Percentiles rank a stretch among this genome's conserved stretches.
Conservation (phyloP, 2,888 invertebrate genomes). For the Epistrophe grossulariae region DNA sequence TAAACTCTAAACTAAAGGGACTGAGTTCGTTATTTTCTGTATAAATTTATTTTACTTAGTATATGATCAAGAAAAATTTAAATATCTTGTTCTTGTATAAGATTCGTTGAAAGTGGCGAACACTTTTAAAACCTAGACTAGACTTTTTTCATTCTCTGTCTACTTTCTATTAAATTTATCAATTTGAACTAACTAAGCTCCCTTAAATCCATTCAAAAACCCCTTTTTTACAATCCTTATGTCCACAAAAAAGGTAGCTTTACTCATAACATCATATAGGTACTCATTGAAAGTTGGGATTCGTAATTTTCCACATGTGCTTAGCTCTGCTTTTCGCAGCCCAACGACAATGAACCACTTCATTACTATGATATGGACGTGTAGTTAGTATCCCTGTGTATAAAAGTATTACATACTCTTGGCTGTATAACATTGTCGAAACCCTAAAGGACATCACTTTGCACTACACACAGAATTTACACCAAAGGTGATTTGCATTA, state of each 20-base stretch:
- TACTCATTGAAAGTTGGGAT: neutral
- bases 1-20: neutral
- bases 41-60: too few relatives aligned
- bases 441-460: slow-evolving; percentile 47
- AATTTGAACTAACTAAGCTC: too few relatives aligned
- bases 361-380: slow-evolving; percentile 18
- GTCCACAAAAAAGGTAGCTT: neutral
- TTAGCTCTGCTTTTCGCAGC: slow-evolving; percentile 29
- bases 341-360: slow-evolving; percentile 34
- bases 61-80: too few relatives aligned
- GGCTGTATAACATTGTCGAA: slow-evolving; percentile 33
- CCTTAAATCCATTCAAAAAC: neutral
- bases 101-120: too few relatives aligned
- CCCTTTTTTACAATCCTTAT: neutral
- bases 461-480: slow-evolving; percentile 49
- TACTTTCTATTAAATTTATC: too few relatives aligned
- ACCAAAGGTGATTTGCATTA: slow-evolving; percentile 70
- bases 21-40: too few relatives aligned
- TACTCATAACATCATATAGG: neutral
- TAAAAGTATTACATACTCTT: slow-evolving; percentile 15
- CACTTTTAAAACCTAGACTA: too few relatives aligned
- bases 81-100: too few relatives aligned
- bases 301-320: slow-evolving; percentile 22
- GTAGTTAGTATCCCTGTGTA: slow-evolving; percentile 11
- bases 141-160: too few relatives aligned